A percentile compares a stretch with the other conserved stretches of the same genome.
phyloP scores from a whole-genome alignment of 1,140 invertebrate species.

The Cyclina sinensis region DNA sequence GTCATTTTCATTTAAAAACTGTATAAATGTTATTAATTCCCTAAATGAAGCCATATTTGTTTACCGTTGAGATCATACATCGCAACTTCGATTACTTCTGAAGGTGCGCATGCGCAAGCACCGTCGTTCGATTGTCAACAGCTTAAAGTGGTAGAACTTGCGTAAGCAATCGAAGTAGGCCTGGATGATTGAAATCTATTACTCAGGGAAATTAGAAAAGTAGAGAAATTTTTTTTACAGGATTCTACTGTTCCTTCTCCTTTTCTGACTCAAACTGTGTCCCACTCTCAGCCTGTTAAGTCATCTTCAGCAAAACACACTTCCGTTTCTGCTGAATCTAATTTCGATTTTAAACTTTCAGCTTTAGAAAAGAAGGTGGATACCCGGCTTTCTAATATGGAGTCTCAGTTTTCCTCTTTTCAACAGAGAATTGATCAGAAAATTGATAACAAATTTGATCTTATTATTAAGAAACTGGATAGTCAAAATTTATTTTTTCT shows the following conservation, averaged over 20 bases:
- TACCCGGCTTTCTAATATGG: background rate
- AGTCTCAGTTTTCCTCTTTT: background rate
- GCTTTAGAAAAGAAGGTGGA: no score
- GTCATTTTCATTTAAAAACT: background rate
- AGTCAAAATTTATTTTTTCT: background rate
- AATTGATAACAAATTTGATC: background rate
- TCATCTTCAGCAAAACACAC: background rate
- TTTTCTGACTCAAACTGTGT: background rate
- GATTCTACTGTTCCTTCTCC: no score
- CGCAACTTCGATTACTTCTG: no score
- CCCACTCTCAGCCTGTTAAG: background rate
- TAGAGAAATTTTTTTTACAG: background rate
- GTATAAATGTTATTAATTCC: background rate
- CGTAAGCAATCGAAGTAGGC: no score
- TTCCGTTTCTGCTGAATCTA: background rate
- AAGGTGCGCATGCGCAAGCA: no score
- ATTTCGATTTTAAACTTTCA: background rate
- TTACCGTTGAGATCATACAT: no score
- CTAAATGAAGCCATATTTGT: no score
- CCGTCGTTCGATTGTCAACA: no score
- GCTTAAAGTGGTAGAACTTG: no score
- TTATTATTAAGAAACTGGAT: background rate
- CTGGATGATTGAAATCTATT: background rate
- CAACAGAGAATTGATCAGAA: background rate
- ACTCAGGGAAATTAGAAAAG: background rate